Conservation (phyloP, 2,113 vertebrate species). For the Sitta europaea region DNA sequence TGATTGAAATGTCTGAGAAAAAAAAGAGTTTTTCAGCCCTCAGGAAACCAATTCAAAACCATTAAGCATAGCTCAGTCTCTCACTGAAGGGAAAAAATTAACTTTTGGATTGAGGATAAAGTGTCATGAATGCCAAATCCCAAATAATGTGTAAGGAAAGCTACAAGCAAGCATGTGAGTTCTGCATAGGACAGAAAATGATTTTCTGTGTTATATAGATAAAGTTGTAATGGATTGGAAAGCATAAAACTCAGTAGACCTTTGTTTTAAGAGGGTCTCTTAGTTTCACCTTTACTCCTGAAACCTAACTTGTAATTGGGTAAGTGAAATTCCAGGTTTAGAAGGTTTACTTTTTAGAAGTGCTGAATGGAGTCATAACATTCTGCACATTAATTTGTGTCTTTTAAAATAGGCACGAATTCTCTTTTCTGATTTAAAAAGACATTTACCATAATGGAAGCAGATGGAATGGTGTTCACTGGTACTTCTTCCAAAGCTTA, state of each 20-base stretch:
- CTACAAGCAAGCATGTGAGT: neutral
- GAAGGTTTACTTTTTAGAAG: neutral
- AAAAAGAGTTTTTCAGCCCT: neutral
- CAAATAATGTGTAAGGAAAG: neutral
- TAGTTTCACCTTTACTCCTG: neutral
- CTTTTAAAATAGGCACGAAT: neutral
- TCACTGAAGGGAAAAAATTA: neutral
- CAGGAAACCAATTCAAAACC: neutral
- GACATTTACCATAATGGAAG: neutral
- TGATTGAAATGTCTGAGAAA: neutral
- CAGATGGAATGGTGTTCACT: neutral
- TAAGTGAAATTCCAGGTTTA: neutral
- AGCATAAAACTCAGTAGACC: neutral
- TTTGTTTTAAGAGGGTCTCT: neutral
- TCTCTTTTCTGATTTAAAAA: neutral
- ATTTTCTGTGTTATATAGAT: neutral
- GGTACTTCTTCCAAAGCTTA: neutral
- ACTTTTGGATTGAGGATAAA: neutral
- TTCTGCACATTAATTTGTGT: neutral
- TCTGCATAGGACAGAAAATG: neutral
- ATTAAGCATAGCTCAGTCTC: neutral
- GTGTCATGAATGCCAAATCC: neutral
- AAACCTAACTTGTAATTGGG: neutral
- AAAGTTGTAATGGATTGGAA: neutral
- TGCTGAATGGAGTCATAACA: neutral